Base-by-base conservation (phyloP, 2,888 invertebrate species). In the Pristionchus fissidentatus region DNA sequence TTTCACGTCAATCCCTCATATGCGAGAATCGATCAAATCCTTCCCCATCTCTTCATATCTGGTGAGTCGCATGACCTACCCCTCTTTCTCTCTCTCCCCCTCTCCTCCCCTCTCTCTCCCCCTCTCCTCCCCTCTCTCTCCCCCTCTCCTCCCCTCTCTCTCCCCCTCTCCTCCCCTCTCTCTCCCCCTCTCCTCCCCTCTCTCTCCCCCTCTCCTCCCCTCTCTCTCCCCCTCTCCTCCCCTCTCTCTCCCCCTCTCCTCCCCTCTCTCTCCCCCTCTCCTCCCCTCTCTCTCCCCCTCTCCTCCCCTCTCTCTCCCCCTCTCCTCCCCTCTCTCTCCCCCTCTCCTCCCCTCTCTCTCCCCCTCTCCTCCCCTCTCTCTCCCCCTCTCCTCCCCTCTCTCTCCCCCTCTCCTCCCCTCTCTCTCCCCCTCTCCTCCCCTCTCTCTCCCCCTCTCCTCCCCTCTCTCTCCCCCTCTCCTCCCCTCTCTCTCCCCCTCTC, bases 111-210 rank as follows among this genome's bases (percentile, higher is more conserved):
- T 75, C 46, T 19, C 22, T 46, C 29, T 15, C 78, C 57, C 70
- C 96, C 22, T 96, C 96, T 0, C 95, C 95, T 70, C 95, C 95
- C 0, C 94, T 95, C n/a, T 94, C 95, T 81, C 95, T 95, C 0
- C 94, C 95, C 0, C 13, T 46, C 29, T n/a, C 15, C 62, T n/a
- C 29, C 32, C 5, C 32, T 13, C 29, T 43, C 49, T 4, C 32
- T 22, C 19, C 26, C 32, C 29, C 13, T 41, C 13, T 75, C 43
- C 4, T 46, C 46, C 46, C 29, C 22, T 46, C 29, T 15, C 78
- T 95, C 70, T 95, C 95, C 0, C 94, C 95, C n/a, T 94, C 95
- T 81, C 95, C 95, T 0, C 94, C 95, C 0, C n/a, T n/a, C n/a
- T n/a, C n/a, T n/a, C n/a, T n/a, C n/a, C n/a, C n/a, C n/a, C n/a